phyloP scores from a whole-genome alignment of 2,797 vertebrate genomes.

The Helarctos malayanus region DNA sequence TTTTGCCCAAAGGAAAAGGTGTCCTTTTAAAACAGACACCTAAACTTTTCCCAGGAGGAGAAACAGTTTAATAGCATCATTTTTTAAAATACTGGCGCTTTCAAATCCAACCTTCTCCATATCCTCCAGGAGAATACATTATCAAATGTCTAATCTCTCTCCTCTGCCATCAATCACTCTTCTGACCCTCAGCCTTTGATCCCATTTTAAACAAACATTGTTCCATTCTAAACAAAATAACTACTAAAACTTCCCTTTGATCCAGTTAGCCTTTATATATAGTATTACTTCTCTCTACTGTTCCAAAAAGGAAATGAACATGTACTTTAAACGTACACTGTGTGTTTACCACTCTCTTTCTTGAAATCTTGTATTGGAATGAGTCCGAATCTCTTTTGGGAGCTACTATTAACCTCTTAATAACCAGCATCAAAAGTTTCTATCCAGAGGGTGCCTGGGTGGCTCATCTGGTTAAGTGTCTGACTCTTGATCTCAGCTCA shows the following conservation, averaged over 20 bases:
- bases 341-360: neutral
- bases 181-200: slow-evolving; percentile 62
- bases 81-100: slow-evolving; percentile 74
- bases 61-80: slow-evolving; percentile 83
- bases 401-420: neutral
- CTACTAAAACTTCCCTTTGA: neutral
- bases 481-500: neutral
- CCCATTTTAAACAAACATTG: slow-evolving; percentile 69
- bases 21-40: slow-evolving; percentile 78
- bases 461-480: neutral
- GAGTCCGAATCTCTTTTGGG: neutral
- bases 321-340: neutral
- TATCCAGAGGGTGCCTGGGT: neutral
- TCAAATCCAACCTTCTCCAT: slow-evolving; percentile 70
- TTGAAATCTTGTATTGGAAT: neutral
- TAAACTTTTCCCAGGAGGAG: slow-evolving; percentile 80
- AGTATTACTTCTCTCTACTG: neutral
- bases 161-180: slow-evolving; percentile 68
- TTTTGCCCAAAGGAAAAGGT: slow-evolving; percentile 80
- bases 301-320: slow-evolving; percentile 32
- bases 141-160: slow-evolving; percentile 71
- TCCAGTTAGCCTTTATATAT: neutral
- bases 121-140: slow-evolving; percentile 78
- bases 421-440: neutral
- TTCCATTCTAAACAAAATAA: slow-evolving; percentile 64